Percentiles rank a stretch among this genome's conserved stretches.
Conservation (phyloP, 2,113 vertebrate genomes). For the Apeltes quadracus region DNA sequence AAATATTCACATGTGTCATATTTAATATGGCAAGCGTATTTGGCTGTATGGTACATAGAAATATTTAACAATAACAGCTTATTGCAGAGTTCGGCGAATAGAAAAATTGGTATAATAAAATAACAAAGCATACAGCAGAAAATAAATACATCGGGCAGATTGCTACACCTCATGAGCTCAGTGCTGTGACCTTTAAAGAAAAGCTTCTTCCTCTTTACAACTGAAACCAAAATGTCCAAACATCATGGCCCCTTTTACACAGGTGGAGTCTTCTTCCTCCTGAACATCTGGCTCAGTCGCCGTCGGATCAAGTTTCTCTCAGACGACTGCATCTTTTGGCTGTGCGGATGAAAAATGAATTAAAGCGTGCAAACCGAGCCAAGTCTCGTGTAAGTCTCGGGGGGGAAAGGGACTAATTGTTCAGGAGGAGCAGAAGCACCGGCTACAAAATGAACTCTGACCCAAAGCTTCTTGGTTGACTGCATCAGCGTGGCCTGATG, state of each 20-base stretch:
- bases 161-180: slow-evolving; percentile 1
- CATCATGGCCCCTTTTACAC: slow-evolving; percentile 23
- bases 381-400: background rate
- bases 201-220: slow-evolving; percentile 14
- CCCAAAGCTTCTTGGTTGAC: slow-evolving; percentile 16
- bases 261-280: slow-evolving; percentile 51
- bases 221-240: slow-evolving; percentile 4
- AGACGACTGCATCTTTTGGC: slow-evolving; percentile 57
- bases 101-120: slow-evolving; percentile 33
- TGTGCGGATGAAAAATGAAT: slow-evolving; percentile 61
- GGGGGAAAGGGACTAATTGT: slow-evolving; percentile 38
- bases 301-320: slow-evolving; percentile 51
- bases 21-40: background rate
- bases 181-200: background rate
- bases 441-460: slow-evolving; percentile 35
- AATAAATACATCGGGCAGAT: slow-evolving; percentile 45
- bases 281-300: slow-evolving; percentile 70
- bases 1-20: slow-evolving; percentile 13
- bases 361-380: slow-evolving; percentile 10
- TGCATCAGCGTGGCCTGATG: slow-evolving; percentile 35
- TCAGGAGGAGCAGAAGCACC: slow-evolving; percentile 46
- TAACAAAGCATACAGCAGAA: background rate
- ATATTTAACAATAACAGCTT: background rate
- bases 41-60: background rate
- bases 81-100: background rate